Conservation (phyloP, 2,113 vertebrate genomes). For the Malurus elegans region DNA sequence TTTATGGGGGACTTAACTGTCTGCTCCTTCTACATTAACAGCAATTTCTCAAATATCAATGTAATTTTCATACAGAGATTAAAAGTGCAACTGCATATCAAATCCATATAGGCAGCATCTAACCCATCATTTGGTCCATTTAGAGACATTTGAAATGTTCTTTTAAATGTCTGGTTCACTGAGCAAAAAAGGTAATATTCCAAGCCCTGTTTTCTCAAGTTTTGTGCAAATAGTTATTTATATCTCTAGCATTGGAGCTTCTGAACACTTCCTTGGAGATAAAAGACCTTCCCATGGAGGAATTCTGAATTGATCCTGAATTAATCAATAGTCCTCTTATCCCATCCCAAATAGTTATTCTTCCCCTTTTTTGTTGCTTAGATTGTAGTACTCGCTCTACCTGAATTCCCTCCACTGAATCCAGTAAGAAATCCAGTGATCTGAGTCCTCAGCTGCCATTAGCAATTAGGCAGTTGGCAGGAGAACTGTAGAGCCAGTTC, state of each 20-base stretch:
- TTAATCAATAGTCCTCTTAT: not conserved
- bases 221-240: not conserved
- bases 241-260: not conserved
- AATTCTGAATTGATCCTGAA: not conserved
- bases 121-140: not conserved
- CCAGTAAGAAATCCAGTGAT: not conserved
- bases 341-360: not conserved
- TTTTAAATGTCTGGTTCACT: not conserved
- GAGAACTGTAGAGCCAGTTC: not conserved
- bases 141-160: not conserved
- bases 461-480: not conserved
- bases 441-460: not conserved
- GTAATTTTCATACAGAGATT: not conserved
- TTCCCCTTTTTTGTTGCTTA: not conserved
- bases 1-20: not conserved
- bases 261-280: not conserved
- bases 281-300: not conserved
- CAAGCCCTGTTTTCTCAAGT: not conserved
- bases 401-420: not conserved
- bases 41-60: not conserved
- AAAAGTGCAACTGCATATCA: not conserved
- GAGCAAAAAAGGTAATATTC: not conserved
- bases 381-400: not conserved
- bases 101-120: not conserved
- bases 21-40: not conserved